Base-by-base conservation (phyloP, 2,113 vertebrate species). In the Opisthocomus hoazin region DNA sequence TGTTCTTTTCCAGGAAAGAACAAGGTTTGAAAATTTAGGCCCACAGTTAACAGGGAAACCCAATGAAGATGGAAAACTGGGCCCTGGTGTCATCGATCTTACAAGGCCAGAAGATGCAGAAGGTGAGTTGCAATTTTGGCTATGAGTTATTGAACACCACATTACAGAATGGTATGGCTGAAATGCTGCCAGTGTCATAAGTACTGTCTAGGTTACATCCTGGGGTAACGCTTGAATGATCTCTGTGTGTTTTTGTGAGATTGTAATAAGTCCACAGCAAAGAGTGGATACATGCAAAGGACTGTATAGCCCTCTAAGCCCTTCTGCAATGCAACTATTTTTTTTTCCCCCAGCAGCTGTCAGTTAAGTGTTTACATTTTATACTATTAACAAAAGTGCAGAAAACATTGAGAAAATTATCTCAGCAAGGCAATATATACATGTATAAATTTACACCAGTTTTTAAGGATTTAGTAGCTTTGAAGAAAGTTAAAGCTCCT, bases 71-170 rank as follows among this genome's bases (percentile, higher is more conserved):
- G 99, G 98, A 71, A 99, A 99, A 97, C 97, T 99, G 89, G 99
- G 99, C 78, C 99, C 99, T 24, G 98, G 99, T 96, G 99, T 99
- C 93, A 99, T 99, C 9, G 99, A 99, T 95, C 99, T 99, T 71
- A 99, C 99, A 82, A 98, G 99, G 96, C 99, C 99, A 36, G 99
- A 99, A 96, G 99, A 99, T 83, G 98, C 99, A 63, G 99, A 99
- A 75, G 99, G 99, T 99, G 98, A 99, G 99, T 97, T 75, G 63
- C 61, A 84, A 34, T 95, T 94, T 90, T 41, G 14, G 14, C 29
- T 51, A 12, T 54, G 58, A 56, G 16, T 80, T 90, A 19, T 48
- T 75, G 64, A 87, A 39, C 32, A 30, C 17, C 21, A 12, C 61
- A 57, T 41, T 61, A 64, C 74, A 63, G 58, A 84, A 68, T 53